Evolutionary conservation across 2,888 invertebrate genomes (phyloP), one percentile per base, ranked within the genome.

Genomic region (Helicoverpa assulta): DNA sequence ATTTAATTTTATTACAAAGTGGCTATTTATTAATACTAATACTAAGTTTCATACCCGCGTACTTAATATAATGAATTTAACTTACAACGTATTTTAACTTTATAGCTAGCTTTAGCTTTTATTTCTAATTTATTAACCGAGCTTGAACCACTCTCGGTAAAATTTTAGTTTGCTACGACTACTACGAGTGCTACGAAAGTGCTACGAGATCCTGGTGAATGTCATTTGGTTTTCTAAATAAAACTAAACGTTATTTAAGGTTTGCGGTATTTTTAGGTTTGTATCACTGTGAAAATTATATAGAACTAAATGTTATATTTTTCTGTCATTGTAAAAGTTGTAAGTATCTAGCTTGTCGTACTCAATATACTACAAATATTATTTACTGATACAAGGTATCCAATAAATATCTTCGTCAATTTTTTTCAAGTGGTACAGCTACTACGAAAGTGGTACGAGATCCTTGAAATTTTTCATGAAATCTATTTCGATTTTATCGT

Each of bases 1-100:
- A 90, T 89, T 88, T 79, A 73, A 84, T 88, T 90, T 88, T 85
- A 88, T 88, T 85, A 81, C 65, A 80, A 81, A 81, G 65, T 60
- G 67, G 64, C 72, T 63, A 55, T 67, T 62, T 64, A 76, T 79
- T 80, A 57, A 56, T 65, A 69, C 68, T 76, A 70, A 71, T 65
- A 69, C 68, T 76, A 70, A 71, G 52, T 51, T 55, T 18, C 5
- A 2, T 60, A 63, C 33, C 16, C 56, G 57, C 33, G 12, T 58
- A 65, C 60, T 78, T 70, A 60, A 21, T 70, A n/a, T 67, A 69
- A 75, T 67, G 56, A 73, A 70, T 68, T 57, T 43, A 58, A 69
- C 52, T 76, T 54, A 64, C n/a, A 12, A 37, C 4, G 18, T 52
- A 54, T 61, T 54, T 60, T 16, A 64, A 66, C 2, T 51, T n/a